These are phyloP conservation scores for Manacus vitellinus DNA, from an alignment of 2,113 vertebrate species.

Conservation along the genomic window DNA sequence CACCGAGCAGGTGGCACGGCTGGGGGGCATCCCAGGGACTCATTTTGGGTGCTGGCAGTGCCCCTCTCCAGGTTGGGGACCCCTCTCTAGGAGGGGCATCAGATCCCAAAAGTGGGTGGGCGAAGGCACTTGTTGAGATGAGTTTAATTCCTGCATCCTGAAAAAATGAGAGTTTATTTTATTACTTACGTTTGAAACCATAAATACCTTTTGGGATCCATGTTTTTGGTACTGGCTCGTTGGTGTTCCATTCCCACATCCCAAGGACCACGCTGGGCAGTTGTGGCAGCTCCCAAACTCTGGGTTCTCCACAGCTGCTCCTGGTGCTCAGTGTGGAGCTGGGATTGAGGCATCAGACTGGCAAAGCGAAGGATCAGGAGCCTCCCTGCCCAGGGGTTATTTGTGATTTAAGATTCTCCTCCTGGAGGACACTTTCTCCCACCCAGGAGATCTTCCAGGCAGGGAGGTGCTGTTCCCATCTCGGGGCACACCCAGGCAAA, in stretches of 20 bases:
- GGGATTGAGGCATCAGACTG: not conserved
- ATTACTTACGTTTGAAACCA: fast-evolving
- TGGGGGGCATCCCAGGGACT: not conserved
- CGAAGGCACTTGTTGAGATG: not conserved
- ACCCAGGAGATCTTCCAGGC: not conserved
- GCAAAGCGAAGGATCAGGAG: not conserved
- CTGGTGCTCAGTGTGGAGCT: fast-evolving
- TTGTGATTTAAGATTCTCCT: not conserved
- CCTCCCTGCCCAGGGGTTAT: not conserved
- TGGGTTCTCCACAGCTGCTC: not conserved
- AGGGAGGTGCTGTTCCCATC: not conserved
- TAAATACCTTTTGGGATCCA: fast-evolving
- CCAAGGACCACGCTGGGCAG: fast-evolving
- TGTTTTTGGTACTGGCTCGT: fast-evolving
- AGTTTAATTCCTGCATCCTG: not conserved
- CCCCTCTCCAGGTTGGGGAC: fast-evolving
- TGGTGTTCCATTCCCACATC: not conserved
- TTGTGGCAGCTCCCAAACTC: not conserved
- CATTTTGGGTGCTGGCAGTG: not conserved
- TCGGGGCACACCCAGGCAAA: fast-evolving
- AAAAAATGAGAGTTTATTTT: fast-evolving
- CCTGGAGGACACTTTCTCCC: not conserved
- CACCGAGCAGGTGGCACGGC: fast-evolving
- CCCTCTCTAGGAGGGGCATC: fast-evolving
- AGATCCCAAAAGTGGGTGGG: fast-evolving